Evolutionary conservation across 2,888 invertebrate species (phyloP).

Genomic region (Nomada fabriciana): DNA sequence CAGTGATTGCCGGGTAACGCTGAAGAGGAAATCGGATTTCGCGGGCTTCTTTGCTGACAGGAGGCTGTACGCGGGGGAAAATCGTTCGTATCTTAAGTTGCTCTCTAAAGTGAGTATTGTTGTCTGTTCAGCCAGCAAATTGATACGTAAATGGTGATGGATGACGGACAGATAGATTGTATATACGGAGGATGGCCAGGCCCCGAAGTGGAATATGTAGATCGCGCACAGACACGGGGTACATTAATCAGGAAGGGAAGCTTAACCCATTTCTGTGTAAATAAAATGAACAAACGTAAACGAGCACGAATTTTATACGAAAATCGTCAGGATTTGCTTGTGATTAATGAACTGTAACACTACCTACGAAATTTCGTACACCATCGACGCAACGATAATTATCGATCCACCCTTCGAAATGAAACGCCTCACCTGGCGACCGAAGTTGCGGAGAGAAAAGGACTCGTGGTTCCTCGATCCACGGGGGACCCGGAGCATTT

Average conservation of each 20-base stretch:
- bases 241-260: not conserved
- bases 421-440: slow-evolving; percentile 30
- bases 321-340: no score
- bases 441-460: slow-evolving; percentile 28
- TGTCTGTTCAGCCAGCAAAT: not conserved
- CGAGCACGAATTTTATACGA: not conserved
- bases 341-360: not conserved
- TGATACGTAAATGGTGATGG: slow-evolving; percentile 1
- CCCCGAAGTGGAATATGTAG: no score
- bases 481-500: slow-evolving; percentile 68
- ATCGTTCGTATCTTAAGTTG: not conserved
- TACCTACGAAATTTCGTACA: not conserved
- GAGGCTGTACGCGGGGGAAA: not conserved
- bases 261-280: not conserved
- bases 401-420: slow-evolving; percentile 30
- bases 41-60: not conserved
- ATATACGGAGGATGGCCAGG: no score
- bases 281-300: not conserved
- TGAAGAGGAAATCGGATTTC: slow-evolving; percentile 23
- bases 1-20: slow-evolving; percentile 14
- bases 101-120: not conserved
- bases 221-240: no score
- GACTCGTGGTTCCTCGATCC: slow-evolving; percentile 50
- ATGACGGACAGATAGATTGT: not conserved
- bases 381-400: slow-evolving; percentile 9